phyloP scores from a whole-genome alignment of 2,797 vertebrate genomes.

The Cirrhinus mrigala region DNA sequence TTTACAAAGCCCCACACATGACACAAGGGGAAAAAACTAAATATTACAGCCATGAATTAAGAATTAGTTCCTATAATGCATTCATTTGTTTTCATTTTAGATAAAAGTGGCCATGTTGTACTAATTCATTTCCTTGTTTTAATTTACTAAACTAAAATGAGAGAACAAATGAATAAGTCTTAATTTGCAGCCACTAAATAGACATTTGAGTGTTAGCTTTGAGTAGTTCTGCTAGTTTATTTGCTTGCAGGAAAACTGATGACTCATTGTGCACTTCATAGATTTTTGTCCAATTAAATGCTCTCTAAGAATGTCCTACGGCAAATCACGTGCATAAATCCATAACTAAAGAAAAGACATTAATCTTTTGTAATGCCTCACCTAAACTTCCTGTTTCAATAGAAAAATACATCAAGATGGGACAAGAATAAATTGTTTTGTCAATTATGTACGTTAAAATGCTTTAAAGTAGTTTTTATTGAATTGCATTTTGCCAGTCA shows the following conservation, averaged over 20 bases:
- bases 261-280: neutral
- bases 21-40: neutral
- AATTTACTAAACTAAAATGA: neutral
- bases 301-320: neutral
- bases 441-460: neutral
- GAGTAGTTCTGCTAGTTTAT: neutral
- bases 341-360: neutral
- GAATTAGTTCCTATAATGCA: no score
- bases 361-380: neutral
- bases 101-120: neutral
- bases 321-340: neutral
- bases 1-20: neutral
- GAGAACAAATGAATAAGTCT: neutral
- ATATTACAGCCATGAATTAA: neutral
- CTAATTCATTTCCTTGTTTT: neutral
- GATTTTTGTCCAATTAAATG: constrained; percentile 13
- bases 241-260: neutral
- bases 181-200: neutral
- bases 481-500: neutral
- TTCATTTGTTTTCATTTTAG: neutral
- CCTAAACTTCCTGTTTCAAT: neutral
- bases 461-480: neutral
- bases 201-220: neutral
- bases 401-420: neutral
- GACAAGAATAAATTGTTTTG: neutral